phyloP scores from a whole-genome alignment of 92 coral and sea anemone species.

The Bergia puertoricense region DNA sequence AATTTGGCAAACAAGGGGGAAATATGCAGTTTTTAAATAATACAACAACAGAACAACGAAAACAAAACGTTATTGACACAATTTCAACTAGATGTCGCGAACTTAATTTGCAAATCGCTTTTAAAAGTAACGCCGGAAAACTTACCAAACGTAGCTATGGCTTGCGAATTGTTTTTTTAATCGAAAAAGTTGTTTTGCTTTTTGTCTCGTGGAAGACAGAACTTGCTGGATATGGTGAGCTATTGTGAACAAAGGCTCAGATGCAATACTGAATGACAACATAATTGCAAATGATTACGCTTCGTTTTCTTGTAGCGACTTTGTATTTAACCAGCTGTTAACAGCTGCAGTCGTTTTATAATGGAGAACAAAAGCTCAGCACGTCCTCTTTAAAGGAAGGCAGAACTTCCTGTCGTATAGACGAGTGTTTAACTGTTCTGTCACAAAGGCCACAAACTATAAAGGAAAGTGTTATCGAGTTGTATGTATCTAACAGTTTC shows the following conservation, averaged over 20 bases:
- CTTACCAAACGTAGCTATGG: too few relatives aligned
- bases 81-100: not conserved
- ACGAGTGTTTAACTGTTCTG: conserved; percentile 13
- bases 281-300: not conserved
- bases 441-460: not conserved
- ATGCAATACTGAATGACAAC: not conserved
- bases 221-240: not conserved
- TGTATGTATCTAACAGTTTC: conserved; percentile 20
- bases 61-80: not conserved
- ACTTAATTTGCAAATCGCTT: too few relatives aligned
- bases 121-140: too few relatives aligned
- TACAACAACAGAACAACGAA: not conserved
- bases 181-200: not conserved
- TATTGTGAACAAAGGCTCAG: not conserved
- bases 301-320: not conserved
- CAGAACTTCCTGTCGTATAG: not conserved
- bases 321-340: conserved; percentile 25
- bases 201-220: not conserved
- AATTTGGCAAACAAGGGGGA: too few relatives aligned
- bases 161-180: too few relatives aligned
- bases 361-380: conserved; percentile 23
- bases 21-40: too few relatives aligned
- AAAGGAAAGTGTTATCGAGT: not conserved
- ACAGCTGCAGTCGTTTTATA: not conserved
- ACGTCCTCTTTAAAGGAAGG: not conserved